Percentiles rank a stretch among this genome's conserved stretches.
Evolutionary conservation across 2,797 vertebrate species (phyloP).

Genomic region (Microchirus variegatus): DNA sequence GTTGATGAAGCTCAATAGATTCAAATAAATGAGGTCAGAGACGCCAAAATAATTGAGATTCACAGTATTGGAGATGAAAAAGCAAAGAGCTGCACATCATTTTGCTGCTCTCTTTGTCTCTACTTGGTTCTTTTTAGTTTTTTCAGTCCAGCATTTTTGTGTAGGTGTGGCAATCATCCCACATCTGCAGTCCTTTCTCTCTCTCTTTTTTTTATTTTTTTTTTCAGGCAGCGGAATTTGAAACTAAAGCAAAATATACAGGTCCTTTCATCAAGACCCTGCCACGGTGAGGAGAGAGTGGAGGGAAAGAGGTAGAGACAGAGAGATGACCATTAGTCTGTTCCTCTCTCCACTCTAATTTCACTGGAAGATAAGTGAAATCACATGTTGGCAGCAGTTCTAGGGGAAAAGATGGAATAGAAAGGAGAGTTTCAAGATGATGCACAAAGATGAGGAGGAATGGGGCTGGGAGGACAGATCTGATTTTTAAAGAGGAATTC

Average conservation of each 20-base stretch:
- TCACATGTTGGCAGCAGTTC: slow-evolving; percentile 75
- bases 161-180: slow-evolving; percentile 73
- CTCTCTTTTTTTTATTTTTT: slow-evolving; percentile 38
- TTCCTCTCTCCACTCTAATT: slow-evolving; percentile 73
- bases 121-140: slow-evolving; percentile 27
- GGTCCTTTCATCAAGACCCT: slow-evolving; percentile 75
- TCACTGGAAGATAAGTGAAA: slow-evolving; percentile 78
- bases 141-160: slow-evolving; percentile 70
- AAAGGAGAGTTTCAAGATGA: slow-evolving; percentile 32
- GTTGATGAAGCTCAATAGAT: background rate
- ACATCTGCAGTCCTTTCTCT: slow-evolving; percentile 69
- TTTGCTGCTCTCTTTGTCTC: slow-evolving; percentile 35
- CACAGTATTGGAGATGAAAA: too few relatives aligned
- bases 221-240: slow-evolving; percentile 68
- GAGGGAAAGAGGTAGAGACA: slow-evolving; percentile 60
- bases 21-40: slow-evolving; percentile 21
- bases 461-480: slow-evolving; percentile 8
- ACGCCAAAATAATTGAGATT: too few relatives aligned
- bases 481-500: slow-evolving; percentile 10
- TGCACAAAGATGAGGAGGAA: slow-evolving; percentile 14
- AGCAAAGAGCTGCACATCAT: slow-evolving; percentile 12
- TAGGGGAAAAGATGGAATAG: slow-evolving; percentile 36
- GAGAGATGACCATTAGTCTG: slow-evolving; percentile 74
- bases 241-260: slow-evolving; percentile 79
- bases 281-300: slow-evolving; percentile 62